A percentile compares a stretch with the other conserved stretches of the same genome.
phyloP scores from a whole-genome alignment of 2,888 invertebrate species.

The Amaurobius ferox region DNA sequence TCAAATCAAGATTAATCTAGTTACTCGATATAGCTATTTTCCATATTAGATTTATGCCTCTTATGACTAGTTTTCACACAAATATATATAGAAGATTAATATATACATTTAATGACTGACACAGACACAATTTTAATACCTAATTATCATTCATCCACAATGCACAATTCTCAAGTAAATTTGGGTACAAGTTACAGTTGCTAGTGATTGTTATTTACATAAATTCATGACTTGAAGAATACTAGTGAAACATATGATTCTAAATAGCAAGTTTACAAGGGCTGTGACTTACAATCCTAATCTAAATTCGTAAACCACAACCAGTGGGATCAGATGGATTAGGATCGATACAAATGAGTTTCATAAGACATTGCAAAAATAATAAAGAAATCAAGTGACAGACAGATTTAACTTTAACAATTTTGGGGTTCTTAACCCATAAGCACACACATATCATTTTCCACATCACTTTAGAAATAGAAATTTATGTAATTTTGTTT shows the following conservation, averaged over 20 bases:
- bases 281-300: constrained; percentile 18
- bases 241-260: constrained; percentile 36
- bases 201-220: constrained; percentile 66
- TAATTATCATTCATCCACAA: constrained; percentile 44
- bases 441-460: too few relatives aligned
- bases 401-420: too few relatives aligned
- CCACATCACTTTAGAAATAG: too few relatives aligned
- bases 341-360: not conserved
- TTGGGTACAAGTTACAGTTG: constrained; percentile 29
- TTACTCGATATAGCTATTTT: constrained; percentile 43
- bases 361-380: too few relatives aligned
- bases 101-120: constrained; percentile 66
- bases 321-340: not conserved
- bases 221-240: constrained; percentile 18
- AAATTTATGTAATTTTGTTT: too few relatives aligned
- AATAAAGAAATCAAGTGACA: too few relatives aligned
- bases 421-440: too few relatives aligned
- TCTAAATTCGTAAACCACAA: constrained; percentile 1
- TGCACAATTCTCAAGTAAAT: constrained; percentile 25
- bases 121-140: constrained; percentile 42
- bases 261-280: constrained; percentile 24
- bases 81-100: constrained; percentile 62
- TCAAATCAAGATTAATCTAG: too few relatives aligned
- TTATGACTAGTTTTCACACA: constrained; percentile 59
- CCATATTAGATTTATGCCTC: constrained; percentile 61